Base-by-base conservation (phyloP, 2,888 invertebrate species). In the Calameuta filiformis region DNA sequence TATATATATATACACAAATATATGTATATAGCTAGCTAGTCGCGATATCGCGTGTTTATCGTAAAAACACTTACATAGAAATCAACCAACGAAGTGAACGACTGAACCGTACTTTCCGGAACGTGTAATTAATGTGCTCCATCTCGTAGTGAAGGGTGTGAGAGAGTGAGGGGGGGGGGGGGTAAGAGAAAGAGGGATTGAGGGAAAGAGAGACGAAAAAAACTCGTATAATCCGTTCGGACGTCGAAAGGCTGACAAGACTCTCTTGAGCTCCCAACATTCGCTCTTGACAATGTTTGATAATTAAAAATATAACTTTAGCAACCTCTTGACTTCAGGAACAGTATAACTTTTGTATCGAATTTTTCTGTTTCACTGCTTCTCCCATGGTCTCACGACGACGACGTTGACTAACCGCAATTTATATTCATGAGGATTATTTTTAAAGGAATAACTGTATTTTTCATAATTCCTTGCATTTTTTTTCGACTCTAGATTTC, bases 391-490 rank as follows among this genome's bases (percentile, higher is more conserved):
- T 9, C 56, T 23, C 56, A 56, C 35, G 40, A 73, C 34, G 68
- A 15, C 75, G 74, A 40, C 33, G 69, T 75, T 75, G 73, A 81
- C 82, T 79, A 83, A 31, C 75, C 31, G 69, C 85, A 84, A 87
- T 87, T 86, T 87, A 85, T 86, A 86, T 87, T 87, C 87, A 85
- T 84, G 87, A 84, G 84, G 82, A 84, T 86, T 84, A 84, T 81
- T 85, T 85, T 83, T 76, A 79, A 73, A 75, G 78, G 23, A 75
- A 34, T 80, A 79, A 83, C 79, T 76, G 73, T 77, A 75, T 74
- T 79, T 76, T 35, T 40, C 35, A 68, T 56, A 76, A 73, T 78
- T 76, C 34, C 69, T 30, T 75, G 56, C 37, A 11, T 9, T 56
- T 56, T 56, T 40, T 40, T 40, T 56, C 56, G 23, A 56, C 23